Conservation (phyloP, 2,797 vertebrate genomes). For the Gymnoscopelus braueri region DNA sequence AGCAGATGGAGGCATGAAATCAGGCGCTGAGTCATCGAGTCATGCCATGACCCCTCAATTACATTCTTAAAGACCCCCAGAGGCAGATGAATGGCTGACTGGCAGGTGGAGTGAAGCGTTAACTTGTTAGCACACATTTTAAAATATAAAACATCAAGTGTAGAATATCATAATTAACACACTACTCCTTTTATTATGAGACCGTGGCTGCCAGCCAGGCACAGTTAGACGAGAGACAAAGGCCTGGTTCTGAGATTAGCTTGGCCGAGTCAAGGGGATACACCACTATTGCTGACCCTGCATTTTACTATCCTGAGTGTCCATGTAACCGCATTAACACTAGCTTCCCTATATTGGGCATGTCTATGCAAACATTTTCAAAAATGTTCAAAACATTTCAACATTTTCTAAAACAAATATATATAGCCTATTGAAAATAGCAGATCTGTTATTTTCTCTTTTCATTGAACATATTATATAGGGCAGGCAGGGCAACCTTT, state of each 20-base stretch:
- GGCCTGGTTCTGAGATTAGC: neutral
- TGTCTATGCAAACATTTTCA: too few relatives aligned
- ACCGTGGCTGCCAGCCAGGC: neutral
- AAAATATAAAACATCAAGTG: neutral
- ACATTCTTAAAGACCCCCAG: neutral
- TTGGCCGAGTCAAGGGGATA: neutral
- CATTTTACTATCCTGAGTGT: neutral
- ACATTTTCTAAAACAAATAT: too few relatives aligned
- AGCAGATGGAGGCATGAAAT: slow-evolving; percentile 10
- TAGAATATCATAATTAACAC: neutral
- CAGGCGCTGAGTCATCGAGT: slow-evolving; percentile 60
- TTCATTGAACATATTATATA: too few relatives aligned
- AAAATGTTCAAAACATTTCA: too few relatives aligned
- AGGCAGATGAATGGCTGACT: slow-evolving; percentile 32
- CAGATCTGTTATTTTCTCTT: too few relatives aligned
- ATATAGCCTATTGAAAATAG: too few relatives aligned
- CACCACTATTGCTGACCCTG: neutral
- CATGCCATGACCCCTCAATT: slow-evolving; percentile 26
- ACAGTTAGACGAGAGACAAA: neutral
- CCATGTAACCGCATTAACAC: too few relatives aligned
- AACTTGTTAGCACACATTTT: slow-evolving; percentile 8
- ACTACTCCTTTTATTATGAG: neutral
- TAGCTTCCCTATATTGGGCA: too few relatives aligned
- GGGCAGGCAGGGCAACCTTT: too few relatives aligned
- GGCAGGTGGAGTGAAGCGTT: neutral